Conservation (phyloP, 2,113 vertebrate genomes). For the Hassar affinis region DNA sequence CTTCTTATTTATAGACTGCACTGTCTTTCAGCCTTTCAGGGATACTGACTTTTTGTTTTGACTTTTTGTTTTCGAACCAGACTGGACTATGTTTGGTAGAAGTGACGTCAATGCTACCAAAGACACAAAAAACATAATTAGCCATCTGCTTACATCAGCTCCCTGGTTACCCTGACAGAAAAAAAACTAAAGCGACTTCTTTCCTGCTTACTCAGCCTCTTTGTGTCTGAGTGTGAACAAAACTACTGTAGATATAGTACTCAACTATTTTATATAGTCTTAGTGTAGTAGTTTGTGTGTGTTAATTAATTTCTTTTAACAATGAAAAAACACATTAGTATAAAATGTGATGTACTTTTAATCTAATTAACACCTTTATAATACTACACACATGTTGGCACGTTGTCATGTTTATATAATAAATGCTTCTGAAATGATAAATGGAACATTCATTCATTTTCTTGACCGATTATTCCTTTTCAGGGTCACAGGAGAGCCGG, state of each 20-base stretch:
- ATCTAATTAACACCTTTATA: too few relatives aligned
- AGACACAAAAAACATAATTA: neutral
- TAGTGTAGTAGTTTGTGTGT: neutral
- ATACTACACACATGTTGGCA: neutral
- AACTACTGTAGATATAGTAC: too few relatives aligned
- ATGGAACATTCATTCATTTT: too few relatives aligned
- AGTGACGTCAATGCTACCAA: neutral
- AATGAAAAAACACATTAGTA: neutral
- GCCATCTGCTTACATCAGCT: constrained; percentile 4
- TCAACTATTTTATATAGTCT: too few relatives aligned
- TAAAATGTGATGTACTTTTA: too few relatives aligned
- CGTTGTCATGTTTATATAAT: neutral
- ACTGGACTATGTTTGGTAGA: neutral
- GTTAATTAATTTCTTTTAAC: neutral
- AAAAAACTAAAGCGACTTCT: neutral
- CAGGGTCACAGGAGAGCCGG: too few relatives aligned
- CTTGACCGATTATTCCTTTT: too few relatives aligned
- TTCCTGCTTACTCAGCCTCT: neutral
- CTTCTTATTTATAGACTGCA: constrained; percentile 3
- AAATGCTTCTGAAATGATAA: neutral
- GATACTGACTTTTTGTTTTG: neutral
- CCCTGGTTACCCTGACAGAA: neutral
- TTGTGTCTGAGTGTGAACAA: neutral
- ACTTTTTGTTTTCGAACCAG: neutral
- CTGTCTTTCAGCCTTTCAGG: neutral